Evolutionary conservation across 2,113 vertebrate genomes (phyloP), one percentile per base, ranked within the genome.

Genomic region (Tragelaphus buxtoni): DNA sequence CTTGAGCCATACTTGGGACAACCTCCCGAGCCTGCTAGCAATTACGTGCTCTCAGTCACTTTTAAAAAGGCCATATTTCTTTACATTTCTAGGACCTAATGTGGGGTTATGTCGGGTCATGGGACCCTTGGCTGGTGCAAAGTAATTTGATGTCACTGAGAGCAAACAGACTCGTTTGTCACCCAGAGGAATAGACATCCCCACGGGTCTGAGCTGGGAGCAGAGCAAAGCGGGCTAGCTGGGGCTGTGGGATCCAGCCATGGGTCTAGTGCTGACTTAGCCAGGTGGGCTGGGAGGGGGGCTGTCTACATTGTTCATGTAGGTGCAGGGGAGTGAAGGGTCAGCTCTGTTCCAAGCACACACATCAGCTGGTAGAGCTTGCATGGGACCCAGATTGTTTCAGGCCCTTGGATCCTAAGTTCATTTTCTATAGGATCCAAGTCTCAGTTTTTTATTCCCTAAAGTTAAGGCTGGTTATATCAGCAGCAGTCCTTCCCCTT

Each of bases 41-140:
- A 98, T 98, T 98, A 98, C 39, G 84, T 96, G 96, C 98, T 98
- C 98, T 98, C 98, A 98, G 97, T 95, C 95, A 97, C 98, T 98
- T 98, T 98, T 95, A 92, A 96, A 96, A 97, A 98, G 97, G 95
- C 97, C 94, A 49, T 98, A 97, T 98, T 98, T 98, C 97, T 98
- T 98, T 51, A 93, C 86, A 95, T 83, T 98, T 97, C 97, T 98
- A 97, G 97, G 93, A 97, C 95, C 92, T 95, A 94, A 83, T 95
- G 93, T 83, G 96, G 88, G 98, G 94, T 97, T 97, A 93, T 97
- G 98, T 98, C 45, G 39, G 98, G 97, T 94, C 92, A 74, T 94
- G 97, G 98, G 96, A 96, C 97, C 97, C 97, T 97, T 61, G 97
- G 95, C 97, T 53, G 17, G 89, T 18, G 53, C 28, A 88, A 94